Percentiles rank a stretch among this genome's conserved stretches.
Conservation (phyloP, 1,140 invertebrate species). For the Nebria ingens region DNA sequence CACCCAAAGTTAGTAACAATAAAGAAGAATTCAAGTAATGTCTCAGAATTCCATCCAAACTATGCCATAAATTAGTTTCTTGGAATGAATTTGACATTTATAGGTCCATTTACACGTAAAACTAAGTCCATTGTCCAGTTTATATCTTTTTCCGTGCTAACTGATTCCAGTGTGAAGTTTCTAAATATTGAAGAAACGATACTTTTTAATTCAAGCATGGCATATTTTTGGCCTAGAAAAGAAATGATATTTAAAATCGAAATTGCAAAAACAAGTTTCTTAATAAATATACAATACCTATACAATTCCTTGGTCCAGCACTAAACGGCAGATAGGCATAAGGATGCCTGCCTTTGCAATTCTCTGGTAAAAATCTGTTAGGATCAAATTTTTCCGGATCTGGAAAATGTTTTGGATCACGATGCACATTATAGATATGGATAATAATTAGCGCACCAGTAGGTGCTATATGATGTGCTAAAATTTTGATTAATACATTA, state of each 20-base stretch:
- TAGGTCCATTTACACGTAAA: neutral
- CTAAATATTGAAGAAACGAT: constrained; percentile 55
- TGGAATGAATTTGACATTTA: neutral
- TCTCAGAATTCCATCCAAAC: too few species aligned
- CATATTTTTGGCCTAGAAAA: constrained; percentile 60
- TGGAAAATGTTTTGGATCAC: constrained; percentile 50
- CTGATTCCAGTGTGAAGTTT: constrained; percentile 46
- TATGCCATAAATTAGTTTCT: neutral
- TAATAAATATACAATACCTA: constrained; percentile 36
- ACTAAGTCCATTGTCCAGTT: constrained; percentile 43
- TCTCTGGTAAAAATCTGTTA: constrained; percentile 60
- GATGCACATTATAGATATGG: constrained; percentile 51
- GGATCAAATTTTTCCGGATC: constrained; percentile 67
- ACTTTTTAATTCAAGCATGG: constrained; percentile 61
- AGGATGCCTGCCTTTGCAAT: constrained; percentile 45
- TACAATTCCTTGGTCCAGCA: constrained; percentile 49
- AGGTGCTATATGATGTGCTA: constrained; percentile 37
- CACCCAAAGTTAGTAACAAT: too few species aligned
- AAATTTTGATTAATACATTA: constrained; percentile 14
- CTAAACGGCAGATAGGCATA: too few species aligned
- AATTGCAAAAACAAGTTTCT: neutral
- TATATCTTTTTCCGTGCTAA: constrained; percentile 45
- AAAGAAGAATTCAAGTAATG: too few species aligned
- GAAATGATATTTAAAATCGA: neutral
- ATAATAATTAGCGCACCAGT: constrained; percentile 44